These are phyloP conservation scores for Macroramphosus scolopax DNA, from an alignment of 2,797 vertebrate genomes.

Conservation along the genomic window DNA sequence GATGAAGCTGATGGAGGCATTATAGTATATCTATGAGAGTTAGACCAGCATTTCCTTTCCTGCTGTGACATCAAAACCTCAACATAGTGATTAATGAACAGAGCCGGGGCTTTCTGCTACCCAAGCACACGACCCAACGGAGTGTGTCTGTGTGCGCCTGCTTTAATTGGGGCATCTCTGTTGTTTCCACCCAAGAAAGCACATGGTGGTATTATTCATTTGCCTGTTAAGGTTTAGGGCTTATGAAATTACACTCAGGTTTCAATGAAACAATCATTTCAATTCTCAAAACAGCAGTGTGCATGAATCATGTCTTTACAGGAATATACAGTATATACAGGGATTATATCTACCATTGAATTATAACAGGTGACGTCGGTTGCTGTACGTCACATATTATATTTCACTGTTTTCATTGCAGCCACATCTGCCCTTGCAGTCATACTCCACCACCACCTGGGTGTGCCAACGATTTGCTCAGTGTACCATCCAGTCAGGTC, in stretches of 20 bases:
- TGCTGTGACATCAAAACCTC: conserved; percentile 72
- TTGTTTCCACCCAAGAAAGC: background rate
- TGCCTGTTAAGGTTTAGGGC: background rate
- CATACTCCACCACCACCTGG: conserved; percentile 42
- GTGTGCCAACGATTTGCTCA: conserved; percentile 44
- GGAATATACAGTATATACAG: too few species aligned
- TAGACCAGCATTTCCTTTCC: conserved; percentile 65
- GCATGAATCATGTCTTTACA: too few species aligned
- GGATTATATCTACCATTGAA: background rate
- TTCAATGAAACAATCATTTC: too few species aligned
- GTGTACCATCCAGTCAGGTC: background rate
- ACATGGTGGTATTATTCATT: background rate
- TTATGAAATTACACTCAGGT: too few species aligned
- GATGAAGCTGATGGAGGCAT: conserved; percentile 64
- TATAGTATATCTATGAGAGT: conserved; percentile 65
- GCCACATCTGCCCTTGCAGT: too few species aligned
- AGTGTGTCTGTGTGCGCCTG: conserved; percentile 9
- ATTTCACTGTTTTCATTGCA: too few species aligned
- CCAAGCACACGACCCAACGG: conserved; percentile 54
- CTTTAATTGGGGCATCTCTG: conserved; percentile 12
- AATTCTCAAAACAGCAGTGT: too few species aligned
- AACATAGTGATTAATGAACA: conserved; percentile 71
- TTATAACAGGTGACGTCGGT: background rate
- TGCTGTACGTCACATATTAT: too few species aligned
- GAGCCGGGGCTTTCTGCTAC: conserved; percentile 60